These are phyloP conservation scores for Eudyptes chrysolophus DNA, from an alignment of 2,113 vertebrate species.

Conservation along the genomic window DNA sequence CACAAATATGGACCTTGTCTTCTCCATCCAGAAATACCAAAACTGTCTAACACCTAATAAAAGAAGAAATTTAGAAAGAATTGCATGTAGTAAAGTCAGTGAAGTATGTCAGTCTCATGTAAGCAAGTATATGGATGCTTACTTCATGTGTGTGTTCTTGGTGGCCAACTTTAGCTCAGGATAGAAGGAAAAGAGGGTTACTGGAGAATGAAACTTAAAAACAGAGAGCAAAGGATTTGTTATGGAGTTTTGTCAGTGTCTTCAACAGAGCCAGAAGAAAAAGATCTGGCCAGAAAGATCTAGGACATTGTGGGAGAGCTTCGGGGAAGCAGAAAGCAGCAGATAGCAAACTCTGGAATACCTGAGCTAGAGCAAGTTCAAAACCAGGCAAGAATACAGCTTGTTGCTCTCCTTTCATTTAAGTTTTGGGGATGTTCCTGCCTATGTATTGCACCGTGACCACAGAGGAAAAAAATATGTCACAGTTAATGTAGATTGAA, in stretches of 20 bases:
- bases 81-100: not conserved
- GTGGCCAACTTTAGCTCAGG: not conserved
- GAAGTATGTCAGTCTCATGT: not conserved
- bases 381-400: not conserved
- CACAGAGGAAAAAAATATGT: not conserved
- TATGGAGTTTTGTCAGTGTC: not conserved
- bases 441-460: rapidly evolving
- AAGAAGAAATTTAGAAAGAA: not conserved
- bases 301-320: not conserved
- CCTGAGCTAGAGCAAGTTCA: not conserved
- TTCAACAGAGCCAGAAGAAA: not conserved
- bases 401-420: not conserved
- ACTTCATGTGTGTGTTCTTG: rapidly evolving
- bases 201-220: not conserved
- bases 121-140: not conserved
- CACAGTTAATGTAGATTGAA: not conserved
- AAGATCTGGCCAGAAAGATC: not conserved
- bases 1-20: not conserved
- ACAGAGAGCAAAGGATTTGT: not conserved
- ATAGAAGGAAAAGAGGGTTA: not conserved
- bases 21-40: not conserved
- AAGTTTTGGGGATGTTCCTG: not conserved
- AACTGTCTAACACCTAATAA: not conserved
- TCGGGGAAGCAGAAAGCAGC: not conserved
- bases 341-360: not conserved